Evolutionary conservation across 1,140 invertebrate genomes (phyloP).

Genomic region (Sitobion miscanthi): DNA sequence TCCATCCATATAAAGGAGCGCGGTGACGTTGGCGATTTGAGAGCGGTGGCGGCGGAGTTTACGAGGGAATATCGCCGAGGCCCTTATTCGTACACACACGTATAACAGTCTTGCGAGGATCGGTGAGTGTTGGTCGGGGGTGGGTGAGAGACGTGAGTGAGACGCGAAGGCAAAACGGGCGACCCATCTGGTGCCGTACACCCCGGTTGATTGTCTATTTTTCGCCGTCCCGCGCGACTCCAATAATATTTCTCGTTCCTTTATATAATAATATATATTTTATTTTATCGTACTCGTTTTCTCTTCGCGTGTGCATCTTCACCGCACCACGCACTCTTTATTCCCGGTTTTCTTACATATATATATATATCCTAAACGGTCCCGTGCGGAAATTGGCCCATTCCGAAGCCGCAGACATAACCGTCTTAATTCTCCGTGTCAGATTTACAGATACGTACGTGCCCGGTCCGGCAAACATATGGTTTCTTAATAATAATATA

Average conservation of each 20-base stretch:
- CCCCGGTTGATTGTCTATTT: constrained; percentile 51
- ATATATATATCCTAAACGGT: background rate
- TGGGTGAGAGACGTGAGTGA: background rate
- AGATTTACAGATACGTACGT: constrained; percentile 46
- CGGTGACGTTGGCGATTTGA: constrained; percentile 5
- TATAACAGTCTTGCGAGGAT: background rate
- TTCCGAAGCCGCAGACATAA: constrained; percentile 44
- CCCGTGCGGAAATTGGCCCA: constrained; percentile 28
- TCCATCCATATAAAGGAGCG: background rate
- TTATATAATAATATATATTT: constrained; percentile 33
- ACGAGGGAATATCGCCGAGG: background rate
- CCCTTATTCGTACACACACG: background rate
- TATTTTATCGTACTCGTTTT: constrained; percentile 18
- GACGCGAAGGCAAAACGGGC: constrained; percentile 20
- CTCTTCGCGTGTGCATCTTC: background rate
- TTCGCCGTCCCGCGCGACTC: background rate
- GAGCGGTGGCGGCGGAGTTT: background rate
- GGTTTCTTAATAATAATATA: constrained; percentile 33
- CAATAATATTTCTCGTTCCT: constrained; percentile 47
- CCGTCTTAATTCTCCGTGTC: constrained; percentile 51
- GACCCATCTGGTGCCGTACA: constrained; percentile 46
- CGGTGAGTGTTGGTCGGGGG: background rate
- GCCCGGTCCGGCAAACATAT: constrained; percentile 44
- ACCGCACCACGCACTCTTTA: background rate
- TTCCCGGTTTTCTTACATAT: background rate